These are phyloP conservation scores for Pachyseris speciosa DNA, from an alignment of 64 coral and sea anemone genomes.

Conservation along the genomic window DNA sequence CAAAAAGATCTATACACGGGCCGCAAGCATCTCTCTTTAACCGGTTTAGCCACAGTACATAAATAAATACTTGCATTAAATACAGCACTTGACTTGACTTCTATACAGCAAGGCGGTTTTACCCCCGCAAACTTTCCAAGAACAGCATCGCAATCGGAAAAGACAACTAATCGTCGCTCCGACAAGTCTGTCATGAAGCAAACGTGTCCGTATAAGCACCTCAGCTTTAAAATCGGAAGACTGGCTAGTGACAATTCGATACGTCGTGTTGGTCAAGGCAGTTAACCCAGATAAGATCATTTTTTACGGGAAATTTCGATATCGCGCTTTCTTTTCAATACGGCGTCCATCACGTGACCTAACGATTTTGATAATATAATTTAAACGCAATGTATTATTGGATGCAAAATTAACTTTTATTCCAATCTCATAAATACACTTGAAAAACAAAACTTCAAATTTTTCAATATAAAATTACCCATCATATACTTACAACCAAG, in stretches of 20 bases:
- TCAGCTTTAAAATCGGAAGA: neutral
- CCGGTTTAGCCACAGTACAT: no score
- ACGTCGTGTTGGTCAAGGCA: neutral
- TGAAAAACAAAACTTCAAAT: no score
- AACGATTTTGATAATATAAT: constrained; percentile 21
- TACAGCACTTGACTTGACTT: no score
- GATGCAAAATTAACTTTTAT: no score
- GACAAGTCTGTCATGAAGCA: constrained; percentile 21
- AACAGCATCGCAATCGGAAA: neutral
- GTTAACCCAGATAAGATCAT: neutral
- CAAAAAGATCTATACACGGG: no score
- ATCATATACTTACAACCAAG: no score
- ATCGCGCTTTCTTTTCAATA: neutral
- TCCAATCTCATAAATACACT: no score
- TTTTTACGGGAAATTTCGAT: neutral
- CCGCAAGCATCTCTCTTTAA: no score
- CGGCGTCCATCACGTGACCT: constrained; percentile 6
- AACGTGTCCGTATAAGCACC: constrained; percentile 23
- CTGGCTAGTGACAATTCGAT: neutral
- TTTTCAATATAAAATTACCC: no score
- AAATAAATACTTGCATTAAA: constrained; percentile 46
- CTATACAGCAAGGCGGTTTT: constrained; percentile 10
- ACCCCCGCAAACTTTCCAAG: neutral
- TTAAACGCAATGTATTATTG: constrained; percentile 1
- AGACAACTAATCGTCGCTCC: constrained; percentile 21